Evolutionary conservation across 2,888 invertebrate species (phyloP).

Genomic region (Axea sp.): DNA sequence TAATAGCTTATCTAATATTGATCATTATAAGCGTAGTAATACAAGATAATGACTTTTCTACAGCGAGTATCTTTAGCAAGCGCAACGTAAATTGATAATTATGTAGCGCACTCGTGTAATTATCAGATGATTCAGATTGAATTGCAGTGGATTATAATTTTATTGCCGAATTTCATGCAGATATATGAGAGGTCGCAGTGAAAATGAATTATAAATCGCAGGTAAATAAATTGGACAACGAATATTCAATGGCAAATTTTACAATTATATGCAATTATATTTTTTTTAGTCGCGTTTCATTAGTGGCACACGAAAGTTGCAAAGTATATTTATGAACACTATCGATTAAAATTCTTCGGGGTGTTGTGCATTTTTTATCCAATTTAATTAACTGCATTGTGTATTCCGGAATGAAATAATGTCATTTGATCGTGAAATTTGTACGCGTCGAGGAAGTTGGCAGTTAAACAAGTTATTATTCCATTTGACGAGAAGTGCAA

Average conservation of each 20-base stretch:
- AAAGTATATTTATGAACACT: too few relatives aligned
- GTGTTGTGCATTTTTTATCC: too few relatives aligned
- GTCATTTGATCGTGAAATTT: background rate
- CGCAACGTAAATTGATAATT: conserved; percentile 42
- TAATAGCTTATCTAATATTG: conserved; percentile 43
- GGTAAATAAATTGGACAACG: background rate
- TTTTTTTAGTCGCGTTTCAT: too few relatives aligned
- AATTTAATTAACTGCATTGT: background rate
- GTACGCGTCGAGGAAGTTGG: conserved; percentile 8
- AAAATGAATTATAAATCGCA: background rate
- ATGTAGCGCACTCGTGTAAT: conserved; percentile 31
- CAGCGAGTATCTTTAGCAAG: conserved; percentile 26
- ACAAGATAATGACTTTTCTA: conserved; percentile 48
- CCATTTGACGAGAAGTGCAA: conserved; percentile 7
- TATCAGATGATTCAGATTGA: conserved; percentile 29
- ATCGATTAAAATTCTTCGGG: too few relatives aligned
- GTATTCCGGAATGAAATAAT: background rate
- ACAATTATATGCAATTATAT: background rate
- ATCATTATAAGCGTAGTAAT: conserved; percentile 27
- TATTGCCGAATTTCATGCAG: conserved; percentile 4
- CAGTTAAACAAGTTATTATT: conserved; percentile 26
- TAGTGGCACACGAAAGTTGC: too few relatives aligned
- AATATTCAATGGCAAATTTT: background rate
- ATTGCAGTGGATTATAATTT: conserved; percentile 29
- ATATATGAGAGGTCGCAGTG: background rate